phyloP scores from a whole-genome alignment of 1,140 invertebrate genomes.

The Pseudobourletiella spinata region DNA sequence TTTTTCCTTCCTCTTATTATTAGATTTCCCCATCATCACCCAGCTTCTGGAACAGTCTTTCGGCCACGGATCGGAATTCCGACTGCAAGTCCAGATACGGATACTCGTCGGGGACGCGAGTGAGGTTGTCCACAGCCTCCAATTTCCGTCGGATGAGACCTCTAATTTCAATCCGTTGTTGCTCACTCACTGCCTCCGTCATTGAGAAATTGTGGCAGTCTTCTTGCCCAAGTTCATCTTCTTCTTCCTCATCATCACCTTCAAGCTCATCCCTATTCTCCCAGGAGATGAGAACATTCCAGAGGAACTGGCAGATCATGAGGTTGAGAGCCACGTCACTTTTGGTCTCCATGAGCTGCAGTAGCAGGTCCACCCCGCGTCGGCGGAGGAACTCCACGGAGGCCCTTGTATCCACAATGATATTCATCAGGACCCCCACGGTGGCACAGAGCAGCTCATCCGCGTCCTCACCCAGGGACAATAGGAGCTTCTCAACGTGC shows the following conservation, averaged over 20 bases:
- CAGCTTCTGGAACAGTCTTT: not conserved
- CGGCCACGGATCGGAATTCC: not conserved
- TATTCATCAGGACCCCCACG: slow-evolving; percentile 58
- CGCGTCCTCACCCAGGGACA: slow-evolving; percentile 47
- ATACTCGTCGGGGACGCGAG: not conserved
- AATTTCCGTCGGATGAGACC: not conserved
- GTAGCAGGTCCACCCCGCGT: slow-evolving; percentile 42
- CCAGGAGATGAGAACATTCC: slow-evolving; percentile 46
- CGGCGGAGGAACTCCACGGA: slow-evolving; percentile 46
- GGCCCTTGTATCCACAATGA: slow-evolving; percentile 55
- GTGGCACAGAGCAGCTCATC: slow-evolving; percentile 49
- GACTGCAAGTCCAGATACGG: not conserved
- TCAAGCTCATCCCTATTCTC: not conserved
- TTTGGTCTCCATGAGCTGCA: slow-evolving; percentile 47
- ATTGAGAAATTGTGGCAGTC: not conserved
- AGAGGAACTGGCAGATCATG: slow-evolving; percentile 57
- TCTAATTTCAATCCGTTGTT: not conserved
- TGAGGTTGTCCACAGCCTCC: not conserved
- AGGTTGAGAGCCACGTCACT: slow-evolving; percentile 53
- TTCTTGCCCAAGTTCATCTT: not conserved
- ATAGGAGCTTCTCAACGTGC: slow-evolving; percentile 45
- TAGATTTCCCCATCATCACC: no score
- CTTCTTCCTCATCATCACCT: not conserved
- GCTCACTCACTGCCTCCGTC: not conserved
- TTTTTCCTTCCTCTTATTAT: no score